Evolutionary conservation across 2,888 invertebrate genomes (phyloP), one percentile per base, ranked within the genome.

Genomic region (Nephrotoma guestfalica): DNA sequence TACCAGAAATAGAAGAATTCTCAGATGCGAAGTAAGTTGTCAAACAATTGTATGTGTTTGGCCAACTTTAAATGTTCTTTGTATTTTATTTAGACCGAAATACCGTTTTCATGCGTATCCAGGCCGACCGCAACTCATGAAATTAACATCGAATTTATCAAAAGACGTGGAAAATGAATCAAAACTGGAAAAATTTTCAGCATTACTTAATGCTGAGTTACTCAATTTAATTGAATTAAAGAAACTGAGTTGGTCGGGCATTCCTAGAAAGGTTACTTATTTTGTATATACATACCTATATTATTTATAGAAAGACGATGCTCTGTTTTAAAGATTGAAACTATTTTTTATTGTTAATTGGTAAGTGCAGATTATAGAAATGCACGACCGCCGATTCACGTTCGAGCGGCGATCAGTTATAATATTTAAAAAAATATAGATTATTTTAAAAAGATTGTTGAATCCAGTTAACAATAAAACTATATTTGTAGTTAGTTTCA

Each of bases 211-310:
- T 87, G 95, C 94, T 88, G 93, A 94, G 83, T 94, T 96, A 87
- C 93, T 97, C 87, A 96, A 97, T 92, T 92, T 98, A 89, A 95
- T 96, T 89, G 97, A 98, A 90, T 92, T 99, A 83, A 95, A 97
- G 89, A 96, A 97, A 89, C 92, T 97, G 40, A 97, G 97, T 90
- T 99, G 99, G 99, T 98, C 98, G 86, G 99, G 99, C 30, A 96
- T 99, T 89, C 99, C 99, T 85, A 95, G 96, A 83, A 96, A 96
- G 92, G 95, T 98, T 88, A 93, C 96, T 89, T 51, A 51, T 51
- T 51, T 51, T 11, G 6, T 51, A 30, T 30, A 30, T 15, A 15
- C 15, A 11, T 43, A 9, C 11, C 43, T 43, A 9, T 43, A 43
- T 43, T 43, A 30, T n/a, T 87, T n/a, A 30, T 11, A 42, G 13